Base-by-base conservation (phyloP, 2,888 invertebrate genomes). In the Ptychoptera contaminata region DNA sequence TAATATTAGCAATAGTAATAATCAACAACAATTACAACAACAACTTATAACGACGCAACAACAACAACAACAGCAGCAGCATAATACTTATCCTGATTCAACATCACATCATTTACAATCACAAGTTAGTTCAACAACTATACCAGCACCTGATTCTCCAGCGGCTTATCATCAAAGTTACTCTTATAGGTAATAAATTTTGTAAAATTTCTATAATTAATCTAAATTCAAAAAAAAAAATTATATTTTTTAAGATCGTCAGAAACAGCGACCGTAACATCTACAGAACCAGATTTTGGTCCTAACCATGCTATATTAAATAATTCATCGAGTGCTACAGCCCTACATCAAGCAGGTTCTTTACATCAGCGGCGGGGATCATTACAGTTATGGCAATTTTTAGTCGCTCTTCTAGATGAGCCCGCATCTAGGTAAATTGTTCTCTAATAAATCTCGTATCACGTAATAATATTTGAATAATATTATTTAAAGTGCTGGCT, bases 351-450 rank as follows among this genome's bases (percentile, higher is more conserved):
- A 35, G 59, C 57, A 1, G 59, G 58, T 37, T 54, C 62, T 37
- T 53, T 60, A 31, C 71, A 72, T 49, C 73, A 75, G 51, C 67
- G 87, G n/a, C 71, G 90, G 31, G 90, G 90, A 0, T 87, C 88
- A 0, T 72, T 91, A 11, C 91, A 94, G 60, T 68, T 94, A 44
- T 94, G 93, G 93, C 94, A 94, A 69, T 94, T 94, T 67, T 72
- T 94, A 40, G 91, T 93, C 4, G 79, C 85, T 1, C 68, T 87
- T 6, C 61, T 87, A 37, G 82, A 79, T 54, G 80, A 80, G 47
- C 75, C 81, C 49, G 62, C 65, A 57, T 58, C 69, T 31, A 73
- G 65, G 67, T 61, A 55, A 52, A 47, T 47, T 14, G 29, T 34
- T 37, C 8, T 37, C 2, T 34, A 11, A 35, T 32, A 43, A 10